These are phyloP conservation scores for Rhodinocichla rosea DNA, from an alignment of 2,113 vertebrate genomes.

Conservation along the genomic window DNA sequence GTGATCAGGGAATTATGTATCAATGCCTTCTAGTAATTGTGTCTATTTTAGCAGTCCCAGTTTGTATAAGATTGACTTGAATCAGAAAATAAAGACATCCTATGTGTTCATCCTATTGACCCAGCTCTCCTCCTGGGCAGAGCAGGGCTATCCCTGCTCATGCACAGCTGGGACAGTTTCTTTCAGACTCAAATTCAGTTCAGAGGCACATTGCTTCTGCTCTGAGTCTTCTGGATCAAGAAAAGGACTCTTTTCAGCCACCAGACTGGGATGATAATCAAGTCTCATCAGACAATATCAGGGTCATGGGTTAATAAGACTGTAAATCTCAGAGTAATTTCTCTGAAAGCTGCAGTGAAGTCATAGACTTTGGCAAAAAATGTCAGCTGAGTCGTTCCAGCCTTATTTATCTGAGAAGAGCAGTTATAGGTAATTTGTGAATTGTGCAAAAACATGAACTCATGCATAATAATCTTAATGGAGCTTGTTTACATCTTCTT, in stretches of 20 bases:
- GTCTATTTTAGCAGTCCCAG: neutral
- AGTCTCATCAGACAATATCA: neutral
- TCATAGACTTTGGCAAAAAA: neutral
- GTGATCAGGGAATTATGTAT: neutral
- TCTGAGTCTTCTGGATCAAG: neutral
- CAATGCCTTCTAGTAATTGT: neutral
- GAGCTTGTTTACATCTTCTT: slow-evolving; percentile 1
- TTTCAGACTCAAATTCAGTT: neutral
- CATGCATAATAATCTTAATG: slow-evolving; percentile 23
- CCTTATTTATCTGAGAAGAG: neutral
- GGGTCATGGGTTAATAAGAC: slow-evolving; percentile 13
- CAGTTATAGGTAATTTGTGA: slow-evolving; percentile 15
- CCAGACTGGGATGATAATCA: neutral
- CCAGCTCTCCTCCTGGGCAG: neutral
- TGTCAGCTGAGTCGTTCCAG: neutral
- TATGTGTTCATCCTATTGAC: neutral
- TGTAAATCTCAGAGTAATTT: neutral
- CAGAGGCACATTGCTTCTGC: neutral
- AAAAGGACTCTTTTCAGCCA: neutral
- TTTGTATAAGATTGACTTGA: neutral
- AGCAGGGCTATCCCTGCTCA: neutral
- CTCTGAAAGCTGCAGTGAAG: slow-evolving; percentile 3
- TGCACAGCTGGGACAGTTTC: neutral
- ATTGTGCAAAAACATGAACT: slow-evolving; percentile 20
- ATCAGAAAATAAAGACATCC: neutral